These are phyloP conservation scores for Naso thynnoides DNA, from an alignment of 2,797 vertebrate species.

Conservation along the genomic window DNA sequence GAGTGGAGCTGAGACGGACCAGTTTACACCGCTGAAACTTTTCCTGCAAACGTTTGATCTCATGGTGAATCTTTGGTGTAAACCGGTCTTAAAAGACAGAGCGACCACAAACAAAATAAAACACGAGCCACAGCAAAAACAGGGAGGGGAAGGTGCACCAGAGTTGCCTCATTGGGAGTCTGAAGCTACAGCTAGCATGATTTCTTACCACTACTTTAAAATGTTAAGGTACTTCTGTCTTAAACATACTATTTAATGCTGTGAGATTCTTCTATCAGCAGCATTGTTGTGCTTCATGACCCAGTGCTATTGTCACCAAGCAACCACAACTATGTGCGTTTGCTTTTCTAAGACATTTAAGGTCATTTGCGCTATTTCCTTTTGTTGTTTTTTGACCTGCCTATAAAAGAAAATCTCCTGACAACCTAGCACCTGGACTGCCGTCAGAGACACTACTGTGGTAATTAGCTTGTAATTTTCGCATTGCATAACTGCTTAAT, in stretches of 20 bases:
- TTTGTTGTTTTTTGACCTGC: conserved; percentile 10
- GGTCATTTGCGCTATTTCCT: conserved; percentile 55
- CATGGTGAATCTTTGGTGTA: too few species aligned
- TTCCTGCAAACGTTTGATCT: too few species aligned
- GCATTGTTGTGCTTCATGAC: not conserved
- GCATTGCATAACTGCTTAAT: not conserved
- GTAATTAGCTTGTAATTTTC: not conserved
- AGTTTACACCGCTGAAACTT: too few species aligned
- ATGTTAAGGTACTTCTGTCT: conserved; percentile 14
- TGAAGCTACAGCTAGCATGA: too few species aligned
- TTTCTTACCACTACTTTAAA: too few species aligned
- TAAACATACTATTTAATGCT: conserved; percentile 5
- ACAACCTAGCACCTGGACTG: conserved; percentile 9
- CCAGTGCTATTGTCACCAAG: conserved; percentile 37
- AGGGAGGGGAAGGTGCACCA: too few species aligned
- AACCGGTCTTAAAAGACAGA: too few species aligned
- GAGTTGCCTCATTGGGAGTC: too few species aligned
- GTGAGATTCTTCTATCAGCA: conserved; percentile 16
- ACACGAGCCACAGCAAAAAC: too few species aligned
- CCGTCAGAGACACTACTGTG: conserved; percentile 3
- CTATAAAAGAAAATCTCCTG: conserved; percentile 8
- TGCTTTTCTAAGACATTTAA: conserved; percentile 25
- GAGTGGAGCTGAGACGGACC: too few species aligned
- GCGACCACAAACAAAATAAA: too few species aligned
- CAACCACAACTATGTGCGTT: conserved; percentile 35